Base-by-base conservation (phyloP, 2,888 invertebrate genomes). In the Cataglyphis livida region DNA sequence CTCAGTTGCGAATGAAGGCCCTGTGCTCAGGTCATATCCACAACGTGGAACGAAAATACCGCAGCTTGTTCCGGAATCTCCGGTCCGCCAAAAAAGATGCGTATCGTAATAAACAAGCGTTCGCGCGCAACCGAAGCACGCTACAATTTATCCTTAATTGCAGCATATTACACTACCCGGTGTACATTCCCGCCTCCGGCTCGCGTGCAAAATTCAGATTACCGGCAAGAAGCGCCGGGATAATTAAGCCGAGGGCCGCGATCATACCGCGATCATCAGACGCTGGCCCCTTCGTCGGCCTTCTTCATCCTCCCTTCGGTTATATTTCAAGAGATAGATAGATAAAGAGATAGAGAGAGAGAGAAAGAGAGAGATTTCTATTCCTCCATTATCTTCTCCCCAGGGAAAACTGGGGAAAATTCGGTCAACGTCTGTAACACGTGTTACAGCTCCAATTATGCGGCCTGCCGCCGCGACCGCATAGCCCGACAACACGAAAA, bases 401-500 rank as follows among this genome's bases (percentile, higher is more conserved):
- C 57, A 41, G 25, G 57, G 81, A 84, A 48, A 48, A 15, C 18
- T 5, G 5, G 0, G 18, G 44, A 75, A 70, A 78, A 68, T 41
- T 65, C 64, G 48, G 28, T 61, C 75, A 48, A 82, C 62, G 68
- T 84, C 54, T 62, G 65, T 59, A 82, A 74, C 87, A 85, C 87
- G 87, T 76, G 87, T 82, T 87, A 82, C 87, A 57, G 66, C 71
- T 44, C 68, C 85, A 82, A 85, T 87, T 81, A 84, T 82, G 74
- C 79, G 81, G 82, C 41, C 70, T 57, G 64, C 41, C 28, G 71
- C 57, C 71, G 71, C 62, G 75, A 82, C 83, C 86, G 70, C 83
- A 71, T 74, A n/a, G 41, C 54, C 62, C 76, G 25, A 64, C 70
- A 73, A 59, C 82, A 79, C 82, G 87, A 84, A 74, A 82, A 81